Base-by-base conservation (phyloP, 2,113 vertebrate species). In the Machaerirhynchus nigripectus region DNA sequence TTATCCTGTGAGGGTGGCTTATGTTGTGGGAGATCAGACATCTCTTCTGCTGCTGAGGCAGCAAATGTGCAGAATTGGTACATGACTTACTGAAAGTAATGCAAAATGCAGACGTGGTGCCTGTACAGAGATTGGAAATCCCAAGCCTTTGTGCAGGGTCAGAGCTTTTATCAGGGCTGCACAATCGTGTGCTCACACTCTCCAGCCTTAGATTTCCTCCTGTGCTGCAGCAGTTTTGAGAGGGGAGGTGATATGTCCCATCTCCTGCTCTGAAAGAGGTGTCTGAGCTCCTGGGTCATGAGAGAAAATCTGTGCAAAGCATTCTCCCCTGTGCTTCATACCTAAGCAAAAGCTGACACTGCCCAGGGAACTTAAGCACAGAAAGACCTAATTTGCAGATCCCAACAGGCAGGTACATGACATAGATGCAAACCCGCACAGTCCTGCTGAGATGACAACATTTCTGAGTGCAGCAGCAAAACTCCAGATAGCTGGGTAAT, bases 311-410 rank as follows among this genome's bases (percentile, higher is more conserved):
- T 61, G 30, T 35, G 47, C 67, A 69, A 53, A 63, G 22, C 5
- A 3, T 85, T 33, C 27, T 84, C n/a, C 71, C 60, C 30, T 56
- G 50, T 63, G 76, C 56, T 70, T 74, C 13, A 1, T 67, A 31
- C 37, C 52, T 21, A 18, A 81, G 57, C 37, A 93, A 65, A 68
- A 79, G n/a, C 61, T 11, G 65, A 84, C 52, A 3, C 35, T 46
- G 73, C 69, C 89, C 14, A 6, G 95, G 89, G 77, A 95, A 33
- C 69, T 46, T 47, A 35, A 52, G 65, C 76, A 15, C 50, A 67
- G 68, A 35, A 92, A 95, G 65, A 68, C 52, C 87, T 97, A 89
- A 95, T 96, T 96, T 96, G 93, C 91, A 87, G 95, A 85, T 96
- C 96, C 94, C 95, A 87, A 94, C 73, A 87, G 94, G 81, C 74